phyloP scores from a whole-genome alignment of 2,797 vertebrate genomes.

The Semotilus atromaculatus region DNA sequence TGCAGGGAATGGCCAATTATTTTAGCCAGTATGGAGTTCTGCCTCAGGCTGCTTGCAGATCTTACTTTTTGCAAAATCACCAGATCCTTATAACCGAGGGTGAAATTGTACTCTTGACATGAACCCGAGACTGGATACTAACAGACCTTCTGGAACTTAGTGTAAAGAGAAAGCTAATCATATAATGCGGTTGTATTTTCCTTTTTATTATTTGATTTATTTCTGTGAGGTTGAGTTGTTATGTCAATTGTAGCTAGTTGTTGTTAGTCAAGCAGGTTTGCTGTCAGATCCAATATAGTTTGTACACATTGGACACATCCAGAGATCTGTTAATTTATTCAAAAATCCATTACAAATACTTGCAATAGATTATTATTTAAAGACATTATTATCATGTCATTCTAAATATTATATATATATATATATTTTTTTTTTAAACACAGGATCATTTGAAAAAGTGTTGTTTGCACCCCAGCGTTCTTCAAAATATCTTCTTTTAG shows the following conservation, averaged over 20 bases:
- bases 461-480: too few relatives aligned
- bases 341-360: too few relatives aligned
- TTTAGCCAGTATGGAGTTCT: slow-evolving; percentile 33
- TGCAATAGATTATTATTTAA: too few relatives aligned
- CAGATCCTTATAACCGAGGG: neutral
- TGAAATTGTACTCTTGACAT: neutral
- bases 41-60: neutral
- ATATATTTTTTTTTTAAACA: too few relatives aligned
- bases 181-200: neutral
- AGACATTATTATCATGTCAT: too few relatives aligned
- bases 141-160: neutral
- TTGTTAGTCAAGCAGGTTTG: neutral
- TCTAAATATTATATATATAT: too few relatives aligned
- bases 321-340: too few relatives aligned
- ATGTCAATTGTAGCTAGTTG: neutral
- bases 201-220: neutral
- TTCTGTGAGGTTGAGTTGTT: neutral
- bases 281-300: neutral
- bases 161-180: neutral
- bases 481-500: too few relatives aligned
- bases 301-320: neutral
- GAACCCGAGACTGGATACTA: neutral
- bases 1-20: slow-evolving; percentile 53
- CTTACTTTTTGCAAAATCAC: slow-evolving; percentile 12
- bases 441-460: too few relatives aligned